A percentile compares a stretch with the other conserved stretches of the same genome.
Conservation (phyloP, 2,113 vertebrate genomes). For the Struthidea cinerea region DNA sequence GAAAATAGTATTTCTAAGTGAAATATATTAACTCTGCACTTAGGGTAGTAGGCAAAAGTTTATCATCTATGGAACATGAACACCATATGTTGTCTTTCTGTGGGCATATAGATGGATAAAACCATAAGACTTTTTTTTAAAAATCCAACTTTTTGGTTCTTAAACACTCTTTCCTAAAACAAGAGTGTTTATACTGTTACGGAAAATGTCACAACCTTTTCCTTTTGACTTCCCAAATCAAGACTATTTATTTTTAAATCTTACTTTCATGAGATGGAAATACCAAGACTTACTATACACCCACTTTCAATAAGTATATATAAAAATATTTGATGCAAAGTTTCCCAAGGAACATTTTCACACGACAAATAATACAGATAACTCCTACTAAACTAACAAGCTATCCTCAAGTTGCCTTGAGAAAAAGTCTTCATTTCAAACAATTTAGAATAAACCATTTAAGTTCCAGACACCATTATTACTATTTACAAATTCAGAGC, state of each 20-base stretch:
- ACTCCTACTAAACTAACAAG: slow-evolving; percentile 10
- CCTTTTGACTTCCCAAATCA: slow-evolving; percentile 45
- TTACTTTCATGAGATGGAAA: slow-evolving; percentile 24
- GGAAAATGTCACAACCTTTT: slow-evolving; percentile 57
- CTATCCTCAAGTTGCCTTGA: slow-evolving; percentile 5
- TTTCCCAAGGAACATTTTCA: slow-evolving; percentile 37
- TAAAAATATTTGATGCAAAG: slow-evolving; percentile 46
- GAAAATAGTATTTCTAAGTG: neutral
- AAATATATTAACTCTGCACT: neutral
- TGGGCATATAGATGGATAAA: slow-evolving; percentile 15
- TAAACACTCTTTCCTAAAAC: slow-evolving; percentile 10
- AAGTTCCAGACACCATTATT: neutral
- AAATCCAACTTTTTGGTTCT: neutral
- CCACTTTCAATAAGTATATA: slow-evolving; percentile 37
- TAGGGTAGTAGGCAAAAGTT: neutral
- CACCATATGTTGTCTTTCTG: slow-evolving; percentile 41
- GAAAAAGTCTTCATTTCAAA: neutral
- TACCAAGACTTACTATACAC: slow-evolving; percentile 45
- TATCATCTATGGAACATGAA: slow-evolving; percentile 10
- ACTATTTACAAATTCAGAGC: neutral
- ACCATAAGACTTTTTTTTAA: neutral
- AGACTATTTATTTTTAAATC: slow-evolving; percentile 44
- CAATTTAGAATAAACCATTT: neutral
- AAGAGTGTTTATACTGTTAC: slow-evolving; percentile 10
- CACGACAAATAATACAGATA: neutral